Base-by-base conservation (phyloP, 2,888 invertebrate species). In the Nasonovia ribisnigri region DNA sequence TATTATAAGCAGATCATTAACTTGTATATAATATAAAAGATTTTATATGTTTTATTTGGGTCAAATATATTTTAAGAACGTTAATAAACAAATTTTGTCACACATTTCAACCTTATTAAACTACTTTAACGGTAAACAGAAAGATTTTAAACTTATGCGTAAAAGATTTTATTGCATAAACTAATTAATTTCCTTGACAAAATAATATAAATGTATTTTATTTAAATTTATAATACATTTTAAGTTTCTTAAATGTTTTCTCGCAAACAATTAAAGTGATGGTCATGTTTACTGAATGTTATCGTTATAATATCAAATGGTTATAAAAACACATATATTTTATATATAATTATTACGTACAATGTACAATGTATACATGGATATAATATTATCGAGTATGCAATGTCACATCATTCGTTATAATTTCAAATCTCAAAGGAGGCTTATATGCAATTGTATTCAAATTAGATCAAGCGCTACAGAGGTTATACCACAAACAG, bases 391-490 rank as follows among this genome's bases (percentile, higher is more conserved):
- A 77, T 36, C 36, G 20, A 1, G 10, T 46, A 67, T 46, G 60
- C 90, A 77, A 48, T 29, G n/a, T 10, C 43, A 11, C 84, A 42
- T 84, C 29, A 90, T 86, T 86, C 43, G 86, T 91, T 57, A 84
- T 16, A 86, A 60, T 86, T 91, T 36, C 24, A 24, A 54, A 57
- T 86, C 91, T 86, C 86, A 46, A 91, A 86, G 91, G 57, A 86
- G n/a, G 43, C 51, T 57, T 57, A 86, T 24, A 86, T 6, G 46
- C 13, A 43, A 86, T 57, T 46, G 46, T 57, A 57, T 86, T 91
- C 24, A 86, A 91, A 91, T 91, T 57, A 91, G 24, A 91, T 86
- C 91, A 91, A 46, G 4, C 57, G 11, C 86, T 57, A 43, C 57
- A 16, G 86, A 42, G 48, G 48, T 90, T 67, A 20, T 77, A 84